These are phyloP conservation scores for Palythoa caribaeorum DNA, from an alignment of 92 coral and sea anemone genomes.

Conservation along the genomic window DNA sequence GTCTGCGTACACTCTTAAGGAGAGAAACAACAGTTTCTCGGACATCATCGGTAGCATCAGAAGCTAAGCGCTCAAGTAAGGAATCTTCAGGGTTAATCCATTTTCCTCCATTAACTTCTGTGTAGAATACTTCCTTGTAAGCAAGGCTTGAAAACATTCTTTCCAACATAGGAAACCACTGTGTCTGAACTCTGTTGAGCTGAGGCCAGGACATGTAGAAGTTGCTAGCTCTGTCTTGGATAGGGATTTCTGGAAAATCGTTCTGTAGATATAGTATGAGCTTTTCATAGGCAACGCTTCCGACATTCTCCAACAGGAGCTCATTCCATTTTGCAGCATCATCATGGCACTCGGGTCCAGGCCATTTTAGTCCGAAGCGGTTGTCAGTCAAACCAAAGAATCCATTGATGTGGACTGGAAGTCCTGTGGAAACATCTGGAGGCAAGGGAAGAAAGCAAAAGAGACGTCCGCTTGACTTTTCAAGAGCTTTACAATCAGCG, in stretches of 20 bases:
- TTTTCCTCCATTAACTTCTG: slow-evolving; percentile 21
- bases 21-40: slow-evolving; percentile 9
- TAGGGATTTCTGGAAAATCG: neutral
- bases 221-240: neutral
- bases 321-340: slow-evolving; percentile 64
- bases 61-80: slow-evolving; percentile 43
- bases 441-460: slow-evolving; percentile 53
- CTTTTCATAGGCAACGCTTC: slow-evolving; percentile 26
- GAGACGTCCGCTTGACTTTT: slow-evolving; percentile 33
- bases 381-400: slow-evolving; percentile 55
- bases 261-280: neutral
- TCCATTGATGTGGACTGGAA: slow-evolving; percentile 55
- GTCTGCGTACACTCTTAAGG: slow-evolving; percentile 1
- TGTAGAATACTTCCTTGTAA: slow-evolving; percentile 19
- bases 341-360: slow-evolving; percentile 51
- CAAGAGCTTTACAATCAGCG: neutral
- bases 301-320: slow-evolving; percentile 45
- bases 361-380: slow-evolving; percentile 55
- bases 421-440: slow-evolving; percentile 54
- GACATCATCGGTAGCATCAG: slow-evolving; percentile 12
- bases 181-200: slow-evolving; percentile 26
- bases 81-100: slow-evolving; percentile 45
- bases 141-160: slow-evolving; percentile 23
- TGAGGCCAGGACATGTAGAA: slow-evolving; percentile 25
- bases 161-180: slow-evolving; percentile 50